Evolutionary conservation across 2,797 vertebrate genomes (phyloP).

Genomic region (Enteromius argenteus): DNA sequence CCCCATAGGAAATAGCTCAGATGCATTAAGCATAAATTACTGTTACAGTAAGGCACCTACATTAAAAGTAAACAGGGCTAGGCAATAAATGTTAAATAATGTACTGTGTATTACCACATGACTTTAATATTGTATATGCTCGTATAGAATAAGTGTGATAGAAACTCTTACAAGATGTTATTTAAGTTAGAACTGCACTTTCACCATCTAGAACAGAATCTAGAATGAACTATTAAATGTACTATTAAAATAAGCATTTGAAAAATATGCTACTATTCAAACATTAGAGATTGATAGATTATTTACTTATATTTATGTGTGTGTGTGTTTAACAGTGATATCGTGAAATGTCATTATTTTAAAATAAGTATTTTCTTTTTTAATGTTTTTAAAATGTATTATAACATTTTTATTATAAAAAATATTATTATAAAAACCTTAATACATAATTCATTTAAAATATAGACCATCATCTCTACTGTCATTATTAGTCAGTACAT

Average conservation of each 20-base stretch:
- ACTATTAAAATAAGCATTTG: neutral
- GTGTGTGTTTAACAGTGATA: neutral
- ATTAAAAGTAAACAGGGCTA: neutral
- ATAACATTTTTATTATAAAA: no score
- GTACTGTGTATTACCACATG: neutral
- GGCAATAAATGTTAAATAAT: neutral
- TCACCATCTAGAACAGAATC: neutral
- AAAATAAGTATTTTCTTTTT: no score
- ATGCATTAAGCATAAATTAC: neutral
- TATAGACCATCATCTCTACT: neutral
- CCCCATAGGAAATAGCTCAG: neutral
- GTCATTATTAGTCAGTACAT: neutral
- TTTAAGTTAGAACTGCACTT: neutral
- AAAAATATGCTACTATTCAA: neutral
- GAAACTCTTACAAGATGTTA: neutral
- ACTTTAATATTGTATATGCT: neutral
- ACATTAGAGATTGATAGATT: neutral
- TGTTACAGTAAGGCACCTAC: neutral
- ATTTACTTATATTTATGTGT: neutral
- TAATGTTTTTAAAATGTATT: no score
- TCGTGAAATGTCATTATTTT: no score
- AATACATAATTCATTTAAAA: neutral
- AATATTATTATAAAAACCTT: no score
- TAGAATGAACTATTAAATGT: neutral
- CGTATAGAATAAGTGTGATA: neutral